A percentile compares a stretch with the other conserved stretches of the same genome.
phyloP scores from a whole-genome alignment of 2,113 vertebrate species.

The Pedionomus torquatus region DNA sequence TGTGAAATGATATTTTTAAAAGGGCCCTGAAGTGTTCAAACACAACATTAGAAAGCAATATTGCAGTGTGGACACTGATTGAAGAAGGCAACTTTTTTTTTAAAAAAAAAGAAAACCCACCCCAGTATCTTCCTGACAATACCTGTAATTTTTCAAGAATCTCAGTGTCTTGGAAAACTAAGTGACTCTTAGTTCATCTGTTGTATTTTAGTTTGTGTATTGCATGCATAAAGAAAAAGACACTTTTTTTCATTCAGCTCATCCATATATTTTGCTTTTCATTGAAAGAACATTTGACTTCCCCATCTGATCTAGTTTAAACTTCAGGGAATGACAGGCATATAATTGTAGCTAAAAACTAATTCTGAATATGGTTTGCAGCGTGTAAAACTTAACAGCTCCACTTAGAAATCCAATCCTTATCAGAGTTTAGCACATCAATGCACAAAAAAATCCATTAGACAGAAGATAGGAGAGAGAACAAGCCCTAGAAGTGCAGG shows the following conservation, averaged over 20 bases:
- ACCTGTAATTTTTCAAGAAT: neutral
- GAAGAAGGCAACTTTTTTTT: neutral
- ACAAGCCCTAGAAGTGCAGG: neutral
- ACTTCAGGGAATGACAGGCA: neutral
- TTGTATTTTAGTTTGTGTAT: neutral
- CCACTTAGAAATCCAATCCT: neutral
- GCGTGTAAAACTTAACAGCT: neutral
- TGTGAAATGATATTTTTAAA: neutral
- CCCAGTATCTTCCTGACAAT: neutral
- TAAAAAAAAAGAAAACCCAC: too few species aligned
- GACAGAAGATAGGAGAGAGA: neutral
- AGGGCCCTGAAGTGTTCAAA: neutral
- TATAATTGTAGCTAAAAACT: neutral
- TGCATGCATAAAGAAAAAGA: neutral
- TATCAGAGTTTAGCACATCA: neutral
- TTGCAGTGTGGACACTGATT: neutral
- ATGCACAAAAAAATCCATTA: neutral
- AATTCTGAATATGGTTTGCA: neutral
- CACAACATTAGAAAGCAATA: neutral
- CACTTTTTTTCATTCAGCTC: neutral
- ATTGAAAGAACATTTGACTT: neutral
- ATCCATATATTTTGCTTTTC: neutral
- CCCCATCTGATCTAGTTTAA: neutral
- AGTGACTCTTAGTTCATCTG: neutral
- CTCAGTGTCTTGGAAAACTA: neutral